phyloP scores from a whole-genome alignment of 2,797 vertebrate species.

The Tauraco hartlaubi region DNA sequence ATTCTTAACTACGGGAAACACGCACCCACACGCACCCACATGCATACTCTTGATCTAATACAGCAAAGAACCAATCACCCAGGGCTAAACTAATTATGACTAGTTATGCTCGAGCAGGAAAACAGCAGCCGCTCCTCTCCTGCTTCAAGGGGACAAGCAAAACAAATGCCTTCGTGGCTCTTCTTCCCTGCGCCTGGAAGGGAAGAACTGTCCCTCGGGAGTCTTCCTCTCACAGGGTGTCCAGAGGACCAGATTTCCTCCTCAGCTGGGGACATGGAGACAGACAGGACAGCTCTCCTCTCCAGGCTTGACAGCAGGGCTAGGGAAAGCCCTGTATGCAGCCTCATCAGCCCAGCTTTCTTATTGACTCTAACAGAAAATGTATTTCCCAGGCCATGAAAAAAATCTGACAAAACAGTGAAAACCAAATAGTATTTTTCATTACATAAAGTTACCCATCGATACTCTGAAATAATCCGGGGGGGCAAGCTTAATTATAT shows the following conservation, averaged over 20 bases:
- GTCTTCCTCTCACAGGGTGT: neutral
- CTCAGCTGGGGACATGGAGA: neutral
- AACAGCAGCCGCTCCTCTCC: neutral
- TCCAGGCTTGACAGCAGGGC: neutral
- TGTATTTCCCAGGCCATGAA: neutral
- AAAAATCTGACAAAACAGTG: neutral
- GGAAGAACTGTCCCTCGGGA: neutral
- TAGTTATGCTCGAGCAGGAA: conserved; percentile 21
- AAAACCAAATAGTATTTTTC: neutral
- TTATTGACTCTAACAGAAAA: neutral
- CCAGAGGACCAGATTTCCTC: neutral
- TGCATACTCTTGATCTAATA: neutral
- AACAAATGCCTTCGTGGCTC: neutral
- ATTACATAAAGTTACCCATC: neutral
- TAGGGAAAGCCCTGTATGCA: neutral
- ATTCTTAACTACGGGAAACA: neutral
- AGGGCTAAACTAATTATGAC: conserved; percentile 36
- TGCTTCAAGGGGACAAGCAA: neutral
- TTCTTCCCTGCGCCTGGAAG: neutral
- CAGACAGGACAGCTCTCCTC: neutral
- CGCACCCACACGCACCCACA: neutral
- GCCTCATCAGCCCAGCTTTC: neutral
- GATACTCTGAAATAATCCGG: neutral
- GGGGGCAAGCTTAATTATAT: neutral
- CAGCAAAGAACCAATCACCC: neutral